A percentile compares a stretch with the other conserved stretches of the same genome.
phyloP scores from a whole-genome alignment of 2,113 vertebrate genomes.

The Progne subis region DNA sequence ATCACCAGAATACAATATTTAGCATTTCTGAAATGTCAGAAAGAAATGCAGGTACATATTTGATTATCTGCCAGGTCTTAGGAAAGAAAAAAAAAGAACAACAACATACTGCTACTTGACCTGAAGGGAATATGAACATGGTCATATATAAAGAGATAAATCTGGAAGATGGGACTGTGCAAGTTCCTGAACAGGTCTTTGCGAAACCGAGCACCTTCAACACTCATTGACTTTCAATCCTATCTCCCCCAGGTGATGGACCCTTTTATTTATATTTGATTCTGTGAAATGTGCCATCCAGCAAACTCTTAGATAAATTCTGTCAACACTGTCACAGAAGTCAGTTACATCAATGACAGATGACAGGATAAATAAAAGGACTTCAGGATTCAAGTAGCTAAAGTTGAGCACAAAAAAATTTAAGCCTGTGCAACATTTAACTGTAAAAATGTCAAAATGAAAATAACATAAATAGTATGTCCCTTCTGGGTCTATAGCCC shows the following conservation, averaged over 20 bases:
- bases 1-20: constrained; percentile 55
- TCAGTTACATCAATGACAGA: constrained; percentile 34
- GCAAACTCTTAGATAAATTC: constrained; percentile 38
- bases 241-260: background rate
- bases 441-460: background rate
- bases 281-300: constrained; percentile 21
- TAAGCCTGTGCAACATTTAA: background rate
- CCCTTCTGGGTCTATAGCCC: background rate
- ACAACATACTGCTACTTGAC: constrained; percentile 17
- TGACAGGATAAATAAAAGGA: constrained; percentile 31
- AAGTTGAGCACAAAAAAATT: background rate
- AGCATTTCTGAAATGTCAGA: constrained; percentile 65
- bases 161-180: background rate
- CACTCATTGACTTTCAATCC: constrained; percentile 1
- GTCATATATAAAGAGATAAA: constrained; percentile 34
- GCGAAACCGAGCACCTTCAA: constrained; percentile 20
- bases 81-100: background rate
- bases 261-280: constrained; percentile 45
- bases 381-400: background rate
- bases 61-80: constrained; percentile 37
- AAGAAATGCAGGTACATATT: constrained; percentile 37
- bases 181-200: constrained; percentile 17
- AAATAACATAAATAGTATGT: background rate
- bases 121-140: constrained; percentile 28
- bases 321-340: constrained; percentile 21